Evolutionary conservation across 2,113 vertebrate species (phyloP), one percentile per base, ranked within the genome.

Genomic region (Tachycineta bicolor): DNA sequence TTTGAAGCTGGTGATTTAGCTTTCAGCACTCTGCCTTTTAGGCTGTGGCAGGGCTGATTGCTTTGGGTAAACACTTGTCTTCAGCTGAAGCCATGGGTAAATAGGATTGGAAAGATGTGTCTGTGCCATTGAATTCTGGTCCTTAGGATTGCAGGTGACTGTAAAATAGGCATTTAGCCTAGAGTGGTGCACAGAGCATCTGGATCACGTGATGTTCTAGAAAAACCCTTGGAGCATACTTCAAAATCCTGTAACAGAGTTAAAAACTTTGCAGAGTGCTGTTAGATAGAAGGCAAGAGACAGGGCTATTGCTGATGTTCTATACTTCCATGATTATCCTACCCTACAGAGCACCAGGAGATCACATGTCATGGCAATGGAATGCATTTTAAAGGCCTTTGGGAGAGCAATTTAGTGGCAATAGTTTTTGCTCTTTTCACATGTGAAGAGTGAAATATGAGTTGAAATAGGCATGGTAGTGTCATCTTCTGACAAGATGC

Each of bases 171-270:
- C 31, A 55, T 81, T 78, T 50, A 93, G 34, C 24, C 19, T 46
- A 47, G 14, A 82, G 34, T 24, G 58, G 50, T 73, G 31, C n/a
- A 43, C 20, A 63, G 56, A 88, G 33, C 55, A 33, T 39, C 67
- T 86, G 59, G 31, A 56, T 76, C 49, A 53, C 0, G 2, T 0
- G 7, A 26, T 1, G 0, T 29, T 63, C 56, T 52, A 90, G 84
- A 62, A 73, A 9, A 85, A 43, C 7, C 41, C n/a, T 79, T 18
- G 33, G 31, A 95, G 26, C 14, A 14, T 12, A 25, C 14, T 62
- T 55, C 25, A 76, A 49, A 87, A 37, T 73, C 34, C 20, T 74
- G 14, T 47, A 23, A 43, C 5, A 43, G 64, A 69, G 10, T 34
- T 68, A 46, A 76, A 87, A 79, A 12, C 11, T 62, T 87, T 11